These are phyloP conservation scores for Oligia fasciuncula DNA, from an alignment of 2,888 invertebrate genomes.

Conservation along the genomic window DNA sequence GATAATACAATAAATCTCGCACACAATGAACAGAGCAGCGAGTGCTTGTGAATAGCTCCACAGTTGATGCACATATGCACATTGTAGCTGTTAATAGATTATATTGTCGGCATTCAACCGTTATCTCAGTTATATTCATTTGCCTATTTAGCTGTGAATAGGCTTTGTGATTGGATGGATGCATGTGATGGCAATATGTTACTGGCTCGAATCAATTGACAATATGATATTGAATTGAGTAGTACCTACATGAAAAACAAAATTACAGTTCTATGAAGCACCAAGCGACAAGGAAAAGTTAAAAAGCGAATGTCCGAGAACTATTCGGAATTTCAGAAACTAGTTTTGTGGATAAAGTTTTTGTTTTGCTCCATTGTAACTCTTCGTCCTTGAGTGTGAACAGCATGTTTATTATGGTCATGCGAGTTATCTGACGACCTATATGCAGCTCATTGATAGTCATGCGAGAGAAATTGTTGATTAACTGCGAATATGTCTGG, in stretches of 20 bases:
- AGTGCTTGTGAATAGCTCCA: conserved; percentile 14
- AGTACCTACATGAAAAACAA: not conserved
- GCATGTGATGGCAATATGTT: conserved; percentile 4
- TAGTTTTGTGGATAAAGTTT: not conserved
- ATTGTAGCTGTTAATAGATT: conserved; percentile 35
- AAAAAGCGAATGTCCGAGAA: not conserved
- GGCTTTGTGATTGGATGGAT: conserved; percentile 7
- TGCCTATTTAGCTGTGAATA: conserved; percentile 9
- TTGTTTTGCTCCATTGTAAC: not conserved
- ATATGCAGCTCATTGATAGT: conserved; percentile 15
- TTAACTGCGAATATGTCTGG: conserved; percentile 11
- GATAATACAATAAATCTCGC: conserved; percentile 21
- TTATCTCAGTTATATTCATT: conserved; percentile 22
- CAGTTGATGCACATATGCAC: conserved; percentile 34
- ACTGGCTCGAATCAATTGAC: conserved; percentile 20
- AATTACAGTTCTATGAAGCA: not conserved
- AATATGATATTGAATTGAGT: conserved; percentile 19
- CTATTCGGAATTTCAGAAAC: not conserved
- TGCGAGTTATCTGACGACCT: conserved; percentile 29
- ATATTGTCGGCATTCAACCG: conserved; percentile 22
- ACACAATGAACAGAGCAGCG: conserved; percentile 43
- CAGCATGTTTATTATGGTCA: conserved; percentile 16
- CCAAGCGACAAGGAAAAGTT: not conserved
- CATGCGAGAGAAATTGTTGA: conserved; percentile 18
- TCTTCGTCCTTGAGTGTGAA: conserved; percentile 1